phyloP scores from a whole-genome alignment of 1,140 invertebrate genomes.

The Lasaia peninsularis region DNA sequence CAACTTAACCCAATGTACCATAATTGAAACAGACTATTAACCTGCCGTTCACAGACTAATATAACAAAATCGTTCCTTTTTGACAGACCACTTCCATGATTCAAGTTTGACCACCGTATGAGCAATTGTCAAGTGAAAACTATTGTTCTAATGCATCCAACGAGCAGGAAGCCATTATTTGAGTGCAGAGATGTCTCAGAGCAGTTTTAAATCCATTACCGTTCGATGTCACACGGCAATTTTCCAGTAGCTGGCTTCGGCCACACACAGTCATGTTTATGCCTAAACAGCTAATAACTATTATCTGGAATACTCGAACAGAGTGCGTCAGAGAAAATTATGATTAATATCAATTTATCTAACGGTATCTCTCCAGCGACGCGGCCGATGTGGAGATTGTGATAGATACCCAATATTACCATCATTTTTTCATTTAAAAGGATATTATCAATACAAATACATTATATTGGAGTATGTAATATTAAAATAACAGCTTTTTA shows the following conservation, averaged over 20 bases:
- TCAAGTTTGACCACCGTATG: conserved; percentile 26
- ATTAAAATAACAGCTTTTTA: too few relatives aligned
- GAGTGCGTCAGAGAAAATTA: conserved; percentile 72
- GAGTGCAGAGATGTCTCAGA: conserved; percentile 49
- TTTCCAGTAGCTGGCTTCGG: conserved; percentile 63
- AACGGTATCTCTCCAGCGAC: conserved; percentile 42
- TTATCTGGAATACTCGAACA: conserved; percentile 62
- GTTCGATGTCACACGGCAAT: conserved; percentile 66
- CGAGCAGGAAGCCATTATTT: conserved; percentile 67
- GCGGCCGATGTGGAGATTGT: not conserved
- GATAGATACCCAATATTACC: not conserved
- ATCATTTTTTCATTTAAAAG: not conserved
- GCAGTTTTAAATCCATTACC: conserved; percentile 73
- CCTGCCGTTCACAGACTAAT: not conserved
- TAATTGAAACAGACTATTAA: not conserved
- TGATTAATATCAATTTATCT: conserved; percentile 76
- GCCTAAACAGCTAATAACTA: conserved; percentile 70
- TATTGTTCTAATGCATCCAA: conserved; percentile 30
- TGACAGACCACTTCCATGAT: conserved; percentile 23
- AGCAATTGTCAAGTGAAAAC: conserved; percentile 34
- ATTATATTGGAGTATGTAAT: too few relatives aligned
- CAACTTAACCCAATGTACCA: not conserved
- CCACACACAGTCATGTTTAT: conserved; percentile 52
- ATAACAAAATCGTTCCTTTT: conserved; percentile 19
- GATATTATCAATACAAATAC: not conserved